phyloP scores from a whole-genome alignment of 2,113 vertebrate genomes.

The Hydrolagus affinis region DNA sequence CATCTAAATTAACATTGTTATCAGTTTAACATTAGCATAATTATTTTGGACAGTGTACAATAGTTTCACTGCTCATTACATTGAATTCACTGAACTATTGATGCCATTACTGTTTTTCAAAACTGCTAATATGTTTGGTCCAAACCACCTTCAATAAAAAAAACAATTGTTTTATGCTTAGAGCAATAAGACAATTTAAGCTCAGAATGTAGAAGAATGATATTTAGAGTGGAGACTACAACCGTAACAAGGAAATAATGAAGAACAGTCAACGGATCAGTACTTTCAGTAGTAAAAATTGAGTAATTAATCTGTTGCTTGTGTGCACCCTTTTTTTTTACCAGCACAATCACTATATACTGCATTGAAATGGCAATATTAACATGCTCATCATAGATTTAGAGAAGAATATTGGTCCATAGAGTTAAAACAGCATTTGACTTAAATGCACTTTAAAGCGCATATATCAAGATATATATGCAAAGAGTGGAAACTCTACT shows the following conservation, averaged over 20 bases:
- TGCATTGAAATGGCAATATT: neutral
- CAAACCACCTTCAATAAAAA: neutral
- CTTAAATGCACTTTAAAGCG: neutral
- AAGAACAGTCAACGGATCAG: neutral
- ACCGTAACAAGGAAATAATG: neutral
- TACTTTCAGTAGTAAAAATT: neutral
- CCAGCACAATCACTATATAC: neutral
- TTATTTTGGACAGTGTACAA: neutral
- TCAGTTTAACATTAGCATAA: neutral
- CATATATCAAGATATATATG: neutral
- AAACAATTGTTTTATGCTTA: neutral
- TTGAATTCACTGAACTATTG: neutral
- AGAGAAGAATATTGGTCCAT: neutral
- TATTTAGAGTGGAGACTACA: no score
- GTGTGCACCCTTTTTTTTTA: neutral
- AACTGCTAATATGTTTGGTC: neutral
- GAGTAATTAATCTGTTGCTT: neutral
- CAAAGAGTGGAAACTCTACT: neutral
- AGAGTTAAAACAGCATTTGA: neutral
- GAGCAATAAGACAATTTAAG: no score
- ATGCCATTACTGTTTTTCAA: neutral
- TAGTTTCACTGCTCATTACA: neutral
- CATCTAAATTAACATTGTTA: neutral
- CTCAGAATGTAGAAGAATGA: no score
- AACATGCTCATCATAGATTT: no score